Percentiles rank a stretch among this genome's conserved stretches.
These are phyloP conservation scores for Channa maculata DNA, from an alignment of 2,113 vertebrate species.

Conservation along the genomic window DNA sequence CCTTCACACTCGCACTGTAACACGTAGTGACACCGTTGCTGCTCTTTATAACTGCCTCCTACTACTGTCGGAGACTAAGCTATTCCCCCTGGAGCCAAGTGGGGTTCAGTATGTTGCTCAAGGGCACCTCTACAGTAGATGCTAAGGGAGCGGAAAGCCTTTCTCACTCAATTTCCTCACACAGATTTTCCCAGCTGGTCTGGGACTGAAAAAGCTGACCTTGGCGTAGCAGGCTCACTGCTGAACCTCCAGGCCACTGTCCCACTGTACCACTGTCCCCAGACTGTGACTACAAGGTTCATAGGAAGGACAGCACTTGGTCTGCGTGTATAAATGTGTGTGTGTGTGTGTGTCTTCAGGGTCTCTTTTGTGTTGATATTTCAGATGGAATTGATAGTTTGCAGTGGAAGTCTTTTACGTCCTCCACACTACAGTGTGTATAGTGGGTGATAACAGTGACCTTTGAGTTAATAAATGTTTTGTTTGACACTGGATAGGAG, in stretches of 20 bases:
- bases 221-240: conserved; percentile 53
- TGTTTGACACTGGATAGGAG: neutral
- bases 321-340: neutral
- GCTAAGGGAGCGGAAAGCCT: conserved; percentile 54
- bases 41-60: conserved; percentile 27
- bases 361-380: neutral
- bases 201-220: conserved; percentile 46
- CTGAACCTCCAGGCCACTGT: conserved; percentile 50
- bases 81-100: conserved; percentile 26
- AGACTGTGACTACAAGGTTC: conserved; percentile 59
- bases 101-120: conserved; percentile 51
- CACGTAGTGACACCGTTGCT: conserved; percentile 43
- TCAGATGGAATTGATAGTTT: conserved; percentile 7
- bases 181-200: conserved; percentile 44
- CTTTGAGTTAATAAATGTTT: conserved; percentile 1
- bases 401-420: neutral
- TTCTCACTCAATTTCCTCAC: conserved; percentile 66
- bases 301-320: conserved; percentile 48
- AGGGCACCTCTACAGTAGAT: conserved; percentile 64
- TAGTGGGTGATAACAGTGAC: conserved; percentile 1
- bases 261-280: conserved; percentile 43
- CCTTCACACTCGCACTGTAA: conserved; percentile 41
- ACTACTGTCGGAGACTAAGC: conserved; percentile 19
- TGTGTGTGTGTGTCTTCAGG: neutral
- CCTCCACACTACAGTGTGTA: neutral